Evolutionary conservation across 2,113 vertebrate genomes (phyloP).

Genomic region (Barnardius zonarius): DNA sequence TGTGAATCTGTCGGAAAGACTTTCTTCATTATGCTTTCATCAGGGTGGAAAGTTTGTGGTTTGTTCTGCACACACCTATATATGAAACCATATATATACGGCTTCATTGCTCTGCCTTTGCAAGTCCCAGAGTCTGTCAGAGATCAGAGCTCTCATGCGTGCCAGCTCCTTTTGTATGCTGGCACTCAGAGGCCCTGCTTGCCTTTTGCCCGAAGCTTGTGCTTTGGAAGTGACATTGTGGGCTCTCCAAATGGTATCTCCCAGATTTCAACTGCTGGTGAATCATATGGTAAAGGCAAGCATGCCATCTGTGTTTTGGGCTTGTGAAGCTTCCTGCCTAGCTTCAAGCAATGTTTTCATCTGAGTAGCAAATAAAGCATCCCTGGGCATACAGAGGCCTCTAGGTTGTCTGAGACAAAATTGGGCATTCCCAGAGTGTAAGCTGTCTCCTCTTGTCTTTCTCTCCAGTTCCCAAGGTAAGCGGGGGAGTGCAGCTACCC

Average conservation of each 20-base stretch:
- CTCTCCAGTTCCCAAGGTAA: background rate
- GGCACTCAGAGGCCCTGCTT: background rate
- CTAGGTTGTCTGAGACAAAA: background rate
- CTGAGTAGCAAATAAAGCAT: background rate
- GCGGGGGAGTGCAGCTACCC: background rate
- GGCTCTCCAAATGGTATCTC: background rate
- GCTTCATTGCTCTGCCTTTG: background rate
- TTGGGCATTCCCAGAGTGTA: background rate
- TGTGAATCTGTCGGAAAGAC: slow-evolving; percentile 60
- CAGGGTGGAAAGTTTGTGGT: slow-evolving; percentile 28
- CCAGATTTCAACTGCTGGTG: background rate
- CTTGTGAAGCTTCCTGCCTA: background rate
- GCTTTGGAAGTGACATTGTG: background rate
- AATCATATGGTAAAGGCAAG: background rate
- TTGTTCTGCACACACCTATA: background rate
- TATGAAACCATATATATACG: background rate
- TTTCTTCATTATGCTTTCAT: slow-evolving; percentile 53
- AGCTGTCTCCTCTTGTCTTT: background rate
- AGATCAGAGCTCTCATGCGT: slow-evolving; percentile 9
- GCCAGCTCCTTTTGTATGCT: background rate
- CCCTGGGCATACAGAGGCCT: background rate
- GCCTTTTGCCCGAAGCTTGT: background rate
- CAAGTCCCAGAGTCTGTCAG: background rate
- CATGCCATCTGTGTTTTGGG: slow-evolving; percentile 25
- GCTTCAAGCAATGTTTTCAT: background rate